phyloP scores from a whole-genome alignment of 2,113 vertebrate species.

The Chlamydotis undulata region DNA sequence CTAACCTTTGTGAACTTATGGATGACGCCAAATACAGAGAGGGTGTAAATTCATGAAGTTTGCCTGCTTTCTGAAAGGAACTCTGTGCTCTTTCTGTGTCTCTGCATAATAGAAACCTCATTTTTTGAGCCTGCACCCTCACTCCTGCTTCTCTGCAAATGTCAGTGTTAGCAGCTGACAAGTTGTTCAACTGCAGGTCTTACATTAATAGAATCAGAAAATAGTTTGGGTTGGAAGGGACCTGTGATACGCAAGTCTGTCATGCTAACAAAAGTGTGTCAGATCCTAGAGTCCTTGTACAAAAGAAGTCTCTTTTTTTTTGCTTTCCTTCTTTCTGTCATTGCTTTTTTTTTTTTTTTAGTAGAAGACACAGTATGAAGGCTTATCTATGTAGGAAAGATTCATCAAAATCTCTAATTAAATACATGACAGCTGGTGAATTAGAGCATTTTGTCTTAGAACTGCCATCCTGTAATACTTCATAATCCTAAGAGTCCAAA shows the following conservation, averaged over 20 bases:
- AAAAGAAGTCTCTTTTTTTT: neutral
- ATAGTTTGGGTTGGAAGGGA: too few species aligned
- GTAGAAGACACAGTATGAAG: slow-evolving; percentile 13
- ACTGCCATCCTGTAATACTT: slow-evolving; percentile 74
- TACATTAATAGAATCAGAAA: neutral
- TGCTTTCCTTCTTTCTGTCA: too few species aligned
- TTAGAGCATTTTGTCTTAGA: slow-evolving; percentile 79
- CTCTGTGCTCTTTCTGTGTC: neutral
- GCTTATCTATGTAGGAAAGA: slow-evolving; percentile 65
- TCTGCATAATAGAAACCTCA: neutral
- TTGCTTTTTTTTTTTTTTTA: neutral
- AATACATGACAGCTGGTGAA: slow-evolving; percentile 80
- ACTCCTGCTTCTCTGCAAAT: neutral
- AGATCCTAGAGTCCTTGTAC: neutral
- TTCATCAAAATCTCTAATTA: slow-evolving; percentile 80
- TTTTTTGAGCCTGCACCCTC: neutral
- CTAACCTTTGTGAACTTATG: neutral
- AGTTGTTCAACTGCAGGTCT: neutral
- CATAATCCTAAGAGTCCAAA: slow-evolving; percentile 78
- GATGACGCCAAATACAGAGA: neutral
- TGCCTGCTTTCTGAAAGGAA: neutral
- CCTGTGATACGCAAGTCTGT: neutral
- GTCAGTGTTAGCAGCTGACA: neutral
- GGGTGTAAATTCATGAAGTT: neutral
- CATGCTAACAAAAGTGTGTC: neutral